A percentile compares a stretch with the other conserved stretches of the same genome.
Conservation (phyloP, 2,797 vertebrate species). For the Prionace glauca region DNA sequence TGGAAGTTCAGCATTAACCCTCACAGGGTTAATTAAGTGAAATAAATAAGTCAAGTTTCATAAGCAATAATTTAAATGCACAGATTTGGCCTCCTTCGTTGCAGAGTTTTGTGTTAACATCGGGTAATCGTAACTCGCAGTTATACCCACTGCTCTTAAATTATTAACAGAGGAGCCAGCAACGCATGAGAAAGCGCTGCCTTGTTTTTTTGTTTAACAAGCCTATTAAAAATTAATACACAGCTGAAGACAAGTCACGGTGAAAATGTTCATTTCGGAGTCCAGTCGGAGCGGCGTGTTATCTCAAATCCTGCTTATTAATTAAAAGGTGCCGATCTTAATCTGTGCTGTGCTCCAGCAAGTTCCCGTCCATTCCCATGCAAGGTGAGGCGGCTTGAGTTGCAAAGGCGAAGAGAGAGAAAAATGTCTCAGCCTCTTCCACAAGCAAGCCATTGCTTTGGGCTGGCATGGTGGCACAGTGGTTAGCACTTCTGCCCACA, state of each 20-base stretch:
- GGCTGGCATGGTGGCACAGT: no score
- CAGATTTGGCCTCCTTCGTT: background rate
- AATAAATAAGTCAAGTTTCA: constrained; percentile 10
- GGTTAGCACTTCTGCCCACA: no score
- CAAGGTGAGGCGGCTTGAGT: no score
- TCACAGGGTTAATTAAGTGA: constrained; percentile 23
- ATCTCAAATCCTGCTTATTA: background rate
- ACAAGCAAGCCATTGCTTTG: no score
- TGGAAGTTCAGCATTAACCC: background rate
- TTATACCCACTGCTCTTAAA: background rate
- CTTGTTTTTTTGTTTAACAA: constrained; percentile 34
- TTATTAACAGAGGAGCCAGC: background rate
- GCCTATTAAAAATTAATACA: constrained; percentile 14
- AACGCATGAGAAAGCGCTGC: background rate
- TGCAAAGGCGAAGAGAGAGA: no score
- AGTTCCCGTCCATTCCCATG: no score
- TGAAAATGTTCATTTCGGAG: constrained; percentile 25
- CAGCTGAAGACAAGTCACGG: background rate
- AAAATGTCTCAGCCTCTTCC: no score
- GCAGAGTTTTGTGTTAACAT: constrained; percentile 11
- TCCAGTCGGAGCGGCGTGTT: background rate
- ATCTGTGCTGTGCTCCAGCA: no score
- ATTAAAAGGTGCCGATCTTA: background rate
- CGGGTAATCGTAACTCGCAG: background rate
- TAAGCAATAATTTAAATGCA: background rate